phyloP scores from a whole-genome alignment of 2,888 invertebrate genomes.

The Oasisia sp. region DNA sequence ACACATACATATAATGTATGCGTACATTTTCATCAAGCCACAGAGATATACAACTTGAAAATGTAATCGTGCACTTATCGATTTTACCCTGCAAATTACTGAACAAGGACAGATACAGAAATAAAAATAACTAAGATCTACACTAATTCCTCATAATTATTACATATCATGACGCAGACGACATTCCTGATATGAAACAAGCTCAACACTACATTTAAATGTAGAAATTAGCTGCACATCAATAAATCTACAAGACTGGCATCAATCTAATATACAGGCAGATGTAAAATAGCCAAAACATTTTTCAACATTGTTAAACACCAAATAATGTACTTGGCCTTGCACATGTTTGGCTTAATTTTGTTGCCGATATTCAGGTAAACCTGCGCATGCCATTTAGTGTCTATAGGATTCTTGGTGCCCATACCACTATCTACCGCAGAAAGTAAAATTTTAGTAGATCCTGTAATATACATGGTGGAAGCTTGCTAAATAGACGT shows the following conservation, averaged over 20 bases:
- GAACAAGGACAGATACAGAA: neutral
- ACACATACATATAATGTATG: neutral
- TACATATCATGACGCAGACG: neutral
- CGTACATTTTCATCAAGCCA: neutral
- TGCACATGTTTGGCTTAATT: neutral
- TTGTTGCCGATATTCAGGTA: neutral
- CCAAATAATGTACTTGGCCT: too few relatives aligned
- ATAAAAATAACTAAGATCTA: neutral
- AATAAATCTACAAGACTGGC: slow-evolving; percentile 17
- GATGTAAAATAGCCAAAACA: neutral
- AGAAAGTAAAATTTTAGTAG: too few relatives aligned
- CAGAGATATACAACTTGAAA: neutral
- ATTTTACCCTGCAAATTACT: neutral
- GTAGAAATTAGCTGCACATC: neutral
- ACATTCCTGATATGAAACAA: neutral
- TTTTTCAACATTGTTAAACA: too few relatives aligned
- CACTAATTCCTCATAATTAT: neutral
- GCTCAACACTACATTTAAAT: neutral
- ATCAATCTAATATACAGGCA: neutral
- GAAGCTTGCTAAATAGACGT: too few relatives aligned
- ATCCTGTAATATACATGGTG: too few relatives aligned
- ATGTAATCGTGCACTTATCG: neutral
- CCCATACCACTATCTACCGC: too few relatives aligned
- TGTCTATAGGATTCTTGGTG: neutral
- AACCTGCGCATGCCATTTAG: neutral